phyloP scores from a whole-genome alignment of 2,113 vertebrate genomes.

The Uropsilus gracilis region DNA sequence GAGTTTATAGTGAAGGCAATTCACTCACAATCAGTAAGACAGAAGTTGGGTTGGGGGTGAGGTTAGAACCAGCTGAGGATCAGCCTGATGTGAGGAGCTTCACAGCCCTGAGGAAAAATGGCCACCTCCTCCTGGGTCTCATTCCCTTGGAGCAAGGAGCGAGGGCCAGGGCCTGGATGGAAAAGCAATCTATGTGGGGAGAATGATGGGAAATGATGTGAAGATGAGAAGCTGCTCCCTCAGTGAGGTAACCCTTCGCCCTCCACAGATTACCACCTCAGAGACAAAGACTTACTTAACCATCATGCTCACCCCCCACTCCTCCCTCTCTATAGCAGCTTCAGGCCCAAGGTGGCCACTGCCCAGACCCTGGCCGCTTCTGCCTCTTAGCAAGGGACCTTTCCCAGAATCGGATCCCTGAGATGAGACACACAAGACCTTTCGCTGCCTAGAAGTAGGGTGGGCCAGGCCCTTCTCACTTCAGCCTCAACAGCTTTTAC shows the following conservation, averaged over 20 bases:
- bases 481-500: neutral
- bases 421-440: neutral
- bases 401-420: neutral
- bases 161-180: neutral
- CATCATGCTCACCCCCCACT: fast-evolving
- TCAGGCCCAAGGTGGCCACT: neutral
- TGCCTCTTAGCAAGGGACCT: neutral
- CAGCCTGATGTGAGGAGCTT: neutral
- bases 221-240: neutral
- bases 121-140: neutral
- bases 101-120: fast-evolving
- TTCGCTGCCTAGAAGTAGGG: neutral
- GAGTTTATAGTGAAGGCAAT: neutral
- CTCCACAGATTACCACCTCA: neutral
- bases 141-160: neutral
- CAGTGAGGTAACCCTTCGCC: neutral
- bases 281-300: neutral
- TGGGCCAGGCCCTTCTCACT: no score
- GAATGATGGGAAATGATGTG: fast-evolving
- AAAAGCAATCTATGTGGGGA: neutral
- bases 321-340: no score
- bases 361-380: neutral
- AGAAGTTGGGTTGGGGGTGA: fast-evolving
- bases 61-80: neutral
- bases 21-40: neutral